A percentile compares a stretch with the other conserved stretches of the same genome.
These are phyloP conservation scores for Ophion ellenae DNA, from an alignment of 2,888 invertebrate genomes.

Conservation along the genomic window DNA sequence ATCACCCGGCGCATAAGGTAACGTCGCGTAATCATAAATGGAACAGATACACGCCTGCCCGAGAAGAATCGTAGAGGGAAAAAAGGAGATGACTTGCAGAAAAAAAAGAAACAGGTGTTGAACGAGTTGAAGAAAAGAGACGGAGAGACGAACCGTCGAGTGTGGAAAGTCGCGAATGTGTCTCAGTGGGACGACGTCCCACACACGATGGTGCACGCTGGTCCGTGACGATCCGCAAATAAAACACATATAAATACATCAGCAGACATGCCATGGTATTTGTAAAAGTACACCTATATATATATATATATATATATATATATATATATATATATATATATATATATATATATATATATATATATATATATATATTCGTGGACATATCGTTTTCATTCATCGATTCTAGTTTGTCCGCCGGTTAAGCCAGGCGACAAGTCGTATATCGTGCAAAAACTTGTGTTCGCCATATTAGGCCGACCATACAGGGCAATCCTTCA, in stretches of 20 bases:
- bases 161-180: conserved; percentile 67
- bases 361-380: conserved; percentile 25
- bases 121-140: conserved; percentile 1
- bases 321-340: too few relatives aligned
- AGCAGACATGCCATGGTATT: not conserved
- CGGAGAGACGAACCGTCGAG: conserved; percentile 36
- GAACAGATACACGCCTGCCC: conserved; percentile 24
- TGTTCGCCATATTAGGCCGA: conserved; percentile 72
- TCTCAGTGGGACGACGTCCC: conserved; percentile 76
- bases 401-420: conserved; percentile 69
- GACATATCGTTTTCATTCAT: conserved; percentile 74
- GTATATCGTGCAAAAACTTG: conserved; percentile 71
- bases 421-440: conserved; percentile 20
- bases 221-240: conserved; percentile 51
- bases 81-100: not conserved
- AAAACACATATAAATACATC: conserved; percentile 13
- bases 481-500: conserved; percentile 64
- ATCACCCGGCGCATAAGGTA: conserved; percentile 26
- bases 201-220: conserved; percentile 61
- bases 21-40: conserved; percentile 50
- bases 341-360: too few relatives aligned
- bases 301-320: not conserved
- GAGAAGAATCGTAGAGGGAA: conserved; percentile 7
- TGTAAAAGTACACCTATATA: too few relatives aligned
- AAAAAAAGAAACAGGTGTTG: conserved; percentile 13